Evolutionary conservation across 2,113 vertebrate species (phyloP), one percentile per base, ranked within the genome.

Genomic region (Hemichromis elongatus): DNA sequence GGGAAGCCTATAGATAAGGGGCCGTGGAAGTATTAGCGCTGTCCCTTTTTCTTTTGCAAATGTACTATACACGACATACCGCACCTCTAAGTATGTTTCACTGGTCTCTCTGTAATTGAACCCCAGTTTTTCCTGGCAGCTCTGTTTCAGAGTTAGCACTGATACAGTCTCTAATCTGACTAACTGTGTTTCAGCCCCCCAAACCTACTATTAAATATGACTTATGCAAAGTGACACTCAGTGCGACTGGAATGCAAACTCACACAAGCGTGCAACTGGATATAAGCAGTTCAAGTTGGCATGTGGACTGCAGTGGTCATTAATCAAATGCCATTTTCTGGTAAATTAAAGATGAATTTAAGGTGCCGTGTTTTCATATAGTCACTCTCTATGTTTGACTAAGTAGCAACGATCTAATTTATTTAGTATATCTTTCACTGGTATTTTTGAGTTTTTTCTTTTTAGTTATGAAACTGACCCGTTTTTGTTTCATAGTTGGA

Each of bases 141-240:
- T 45, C 45, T 4, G 19, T 79, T 47, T 11, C 16, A 82, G 21
- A 10, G 55, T 63, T 33, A 85, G 63, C 61, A 5, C 80, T 9
- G 78, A 75, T 24, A 40, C 28, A 24, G 45, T 52, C 75, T 63
- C 42, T 57, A 75, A 78, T 84, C 59, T 81, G 68, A 82, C 37
- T 79, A 50, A 82, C 77, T 50, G 52, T 19, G 73, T 75, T 30
- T 81, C 61, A 77, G 54, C 45, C 68, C 42, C 42, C 24, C 57
- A 54, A 33, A 79, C 63, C 84, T 75, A 80, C 70, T 80, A 84
- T 88, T 92, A 87, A 89, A 88, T 79, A 84, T 86, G 83, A 89
- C 79, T 81, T 80, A 84, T 78, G 80, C 52, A 47, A 68, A 85
- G 55, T 45, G 54, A 81, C 59, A 84, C 68, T 81, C 53, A 3